phyloP scores from a whole-genome alignment of 1,140 invertebrate genomes.

The Scaptodrosophila lebanonensis region DNA sequence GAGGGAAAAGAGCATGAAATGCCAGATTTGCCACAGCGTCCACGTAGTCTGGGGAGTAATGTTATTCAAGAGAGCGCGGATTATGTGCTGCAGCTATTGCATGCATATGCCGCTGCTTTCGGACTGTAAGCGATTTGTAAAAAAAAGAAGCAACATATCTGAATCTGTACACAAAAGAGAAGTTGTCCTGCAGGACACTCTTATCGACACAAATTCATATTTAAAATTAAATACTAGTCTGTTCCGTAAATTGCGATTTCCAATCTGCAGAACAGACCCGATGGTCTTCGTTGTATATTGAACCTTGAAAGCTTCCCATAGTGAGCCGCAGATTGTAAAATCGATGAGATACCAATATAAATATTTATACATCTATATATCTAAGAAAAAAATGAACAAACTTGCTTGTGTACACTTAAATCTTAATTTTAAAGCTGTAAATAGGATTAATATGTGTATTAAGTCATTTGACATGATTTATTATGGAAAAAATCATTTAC shows the following conservation, averaged over 20 bases:
- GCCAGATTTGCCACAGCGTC: conserved; percentile 45
- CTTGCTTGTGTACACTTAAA: conserved; percentile 25
- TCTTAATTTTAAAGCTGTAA: conserved; percentile 41
- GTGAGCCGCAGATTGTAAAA: conserved; percentile 16
- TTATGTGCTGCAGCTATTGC: conserved; percentile 54
- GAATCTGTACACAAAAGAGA: background rate
- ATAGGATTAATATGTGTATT: conserved; percentile 26
- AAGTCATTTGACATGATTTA: conserved; percentile 73
- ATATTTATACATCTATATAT: background rate
- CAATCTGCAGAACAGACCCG: no score
- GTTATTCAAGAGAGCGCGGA: conserved; percentile 60
- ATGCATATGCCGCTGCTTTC: conserved; percentile 60
- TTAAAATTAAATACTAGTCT: no score
- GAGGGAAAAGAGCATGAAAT: conserved; percentile 6
- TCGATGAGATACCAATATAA: background rate
- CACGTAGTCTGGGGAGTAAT: conserved; percentile 53
- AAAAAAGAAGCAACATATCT: conserved; percentile 30
- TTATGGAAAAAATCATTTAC: conserved; percentile 24
- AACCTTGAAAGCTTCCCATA: conserved; percentile 5
- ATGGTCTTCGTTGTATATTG: conserved; percentile 16
- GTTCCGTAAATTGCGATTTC: no score
- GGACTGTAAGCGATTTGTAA: conserved; percentile 31
- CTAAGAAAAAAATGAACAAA: conserved; percentile 12
- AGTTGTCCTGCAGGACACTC: background rate
- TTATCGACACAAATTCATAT: conserved; percentile 11